phyloP scores from a whole-genome alignment of 2,797 vertebrate genomes.

The Sarcophilus harrisii region DNA sequence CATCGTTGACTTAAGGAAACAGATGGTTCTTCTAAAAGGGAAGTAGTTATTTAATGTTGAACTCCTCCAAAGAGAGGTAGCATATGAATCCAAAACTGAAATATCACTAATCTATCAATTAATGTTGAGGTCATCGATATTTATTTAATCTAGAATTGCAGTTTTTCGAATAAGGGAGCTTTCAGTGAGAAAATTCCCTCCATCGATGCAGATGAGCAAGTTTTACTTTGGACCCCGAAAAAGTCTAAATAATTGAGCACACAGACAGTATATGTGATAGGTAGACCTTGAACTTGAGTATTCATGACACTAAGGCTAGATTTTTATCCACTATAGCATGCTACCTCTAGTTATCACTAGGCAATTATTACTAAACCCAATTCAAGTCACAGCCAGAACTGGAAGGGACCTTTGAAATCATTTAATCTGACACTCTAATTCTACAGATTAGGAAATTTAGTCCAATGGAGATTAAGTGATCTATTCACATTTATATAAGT shows the following conservation, averaged over 20 bases:
- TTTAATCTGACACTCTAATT: background rate
- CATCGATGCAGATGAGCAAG: background rate
- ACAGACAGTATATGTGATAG: background rate
- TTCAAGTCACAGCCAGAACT: background rate
- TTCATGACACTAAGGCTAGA: background rate
- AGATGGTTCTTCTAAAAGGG: slow-evolving; percentile 75
- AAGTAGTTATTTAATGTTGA: slow-evolving; percentile 60
- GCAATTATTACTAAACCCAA: background rate
- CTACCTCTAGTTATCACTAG: background rate
- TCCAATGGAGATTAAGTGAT: background rate
- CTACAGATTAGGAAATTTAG: background rate
- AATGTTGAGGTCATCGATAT: background rate
- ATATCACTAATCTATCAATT: background rate
- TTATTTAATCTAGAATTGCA: background rate
- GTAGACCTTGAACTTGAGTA: background rate
- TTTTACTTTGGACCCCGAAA: background rate
- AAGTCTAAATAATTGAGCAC: background rate
- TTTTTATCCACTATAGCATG: background rate
- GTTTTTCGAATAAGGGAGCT: background rate
- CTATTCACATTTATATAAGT: background rate
- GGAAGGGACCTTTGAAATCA: background rate
- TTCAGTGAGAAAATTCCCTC: background rate
- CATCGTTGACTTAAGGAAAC: slow-evolving; percentile 58
- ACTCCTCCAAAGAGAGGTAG: background rate
- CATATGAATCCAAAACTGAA: background rate